phyloP scores from a whole-genome alignment of 2,797 vertebrate genomes.

The Pyrocephalus nanus region DNA sequence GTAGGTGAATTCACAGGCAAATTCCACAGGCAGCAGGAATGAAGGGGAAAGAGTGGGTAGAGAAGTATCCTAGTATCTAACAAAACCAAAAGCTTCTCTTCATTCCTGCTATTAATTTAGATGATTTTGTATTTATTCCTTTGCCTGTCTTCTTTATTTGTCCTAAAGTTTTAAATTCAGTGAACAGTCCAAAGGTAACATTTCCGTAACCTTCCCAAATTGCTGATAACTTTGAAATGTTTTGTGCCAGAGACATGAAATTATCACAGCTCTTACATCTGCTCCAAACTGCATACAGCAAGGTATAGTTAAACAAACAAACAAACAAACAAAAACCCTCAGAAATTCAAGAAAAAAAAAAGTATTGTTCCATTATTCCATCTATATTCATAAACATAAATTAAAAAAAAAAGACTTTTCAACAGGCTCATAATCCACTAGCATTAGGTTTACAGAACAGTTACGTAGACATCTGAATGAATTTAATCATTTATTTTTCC shows the following conservation, averaged over 20 bases:
- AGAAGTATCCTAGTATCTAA: neutral
- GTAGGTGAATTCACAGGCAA: neutral
- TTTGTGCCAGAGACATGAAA: neutral
- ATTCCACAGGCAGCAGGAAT: neutral
- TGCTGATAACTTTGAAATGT: neutral
- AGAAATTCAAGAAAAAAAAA: neutral
- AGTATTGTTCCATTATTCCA: neutral
- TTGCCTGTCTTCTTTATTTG: neutral
- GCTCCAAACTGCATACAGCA: neutral
- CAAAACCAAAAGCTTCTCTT: neutral
- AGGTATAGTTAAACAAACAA: neutral
- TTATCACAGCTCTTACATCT: neutral
- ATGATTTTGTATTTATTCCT: neutral
- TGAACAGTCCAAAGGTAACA: neutral
- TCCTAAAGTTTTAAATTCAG: neutral
- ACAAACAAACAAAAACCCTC: neutral
- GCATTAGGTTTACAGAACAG: neutral
- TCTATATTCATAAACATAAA: neutral
- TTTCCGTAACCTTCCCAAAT: neutral
- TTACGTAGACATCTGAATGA: neutral
- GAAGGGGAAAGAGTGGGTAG: neutral
- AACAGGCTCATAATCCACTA: neutral
- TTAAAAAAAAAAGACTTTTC: neutral
- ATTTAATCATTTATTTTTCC: neutral
- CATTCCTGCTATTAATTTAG: neutral